Base-by-base conservation (phyloP, 2,113 vertebrate genomes). In the Ailuropoda melanoleuca region DNA sequence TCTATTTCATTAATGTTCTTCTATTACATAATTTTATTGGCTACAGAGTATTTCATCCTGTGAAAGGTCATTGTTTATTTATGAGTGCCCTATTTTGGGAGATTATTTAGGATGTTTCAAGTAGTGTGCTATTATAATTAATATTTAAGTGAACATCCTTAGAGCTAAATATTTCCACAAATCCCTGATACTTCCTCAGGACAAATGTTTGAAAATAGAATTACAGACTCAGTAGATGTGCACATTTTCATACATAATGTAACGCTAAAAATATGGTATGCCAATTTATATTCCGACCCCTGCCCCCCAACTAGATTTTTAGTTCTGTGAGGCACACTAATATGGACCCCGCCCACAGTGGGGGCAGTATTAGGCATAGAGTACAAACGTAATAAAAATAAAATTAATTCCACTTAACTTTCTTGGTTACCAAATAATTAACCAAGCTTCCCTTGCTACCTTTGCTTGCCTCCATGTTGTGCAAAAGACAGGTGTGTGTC, bases 1-100 rank as follows among this genome's bases (percentile, higher is more conserved):
- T 64, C 75, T 48, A 46, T 86, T 81, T 90, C 82, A 93, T 90
- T 93, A 83, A 34, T 92, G 80, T 48, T 85, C 37, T 68, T 80
- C 39, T 82, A 74, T 86, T 77, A 87, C 46, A 81, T 92, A 70
- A 70, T 94, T 86, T 70, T 75, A 62, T 46, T 75, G 37, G 10
- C 43, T 82, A 18, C 1, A 93, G 12, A 75, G 14, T 77, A 34
- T 77, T 89, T 84, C 39, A 24, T 75, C 60, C 24, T 89, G 43
- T 88, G 21, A 95, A 68, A 92, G 48, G 15, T 68, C 84, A 91
- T 78, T 81, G 83, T 88, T 92, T 96, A 92, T 90, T 88, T 86
- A 83, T 91, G 46, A 78, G 13, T 39, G 8, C n/a, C 31, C 55
- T 92, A 43, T 60, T 78, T 85, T 66, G 53, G 55, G 43, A 70